Evolutionary conservation across 1,140 invertebrate species (phyloP).

Genomic region (Drosophila jambulina): DNA sequence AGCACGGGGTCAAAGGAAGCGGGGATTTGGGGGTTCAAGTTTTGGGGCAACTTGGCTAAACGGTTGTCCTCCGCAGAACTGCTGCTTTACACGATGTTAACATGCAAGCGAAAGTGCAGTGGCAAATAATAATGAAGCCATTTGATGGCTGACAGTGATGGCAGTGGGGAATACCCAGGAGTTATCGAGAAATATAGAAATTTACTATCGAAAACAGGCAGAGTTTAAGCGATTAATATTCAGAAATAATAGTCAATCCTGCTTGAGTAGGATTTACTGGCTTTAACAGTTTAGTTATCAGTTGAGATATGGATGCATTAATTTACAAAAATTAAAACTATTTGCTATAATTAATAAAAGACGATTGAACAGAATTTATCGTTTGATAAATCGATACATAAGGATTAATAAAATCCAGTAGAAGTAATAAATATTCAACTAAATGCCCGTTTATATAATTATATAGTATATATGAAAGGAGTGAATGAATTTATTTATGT

Average conservation of each 20-base stretch:
- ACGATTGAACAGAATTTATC: not conserved
- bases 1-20: not conserved
- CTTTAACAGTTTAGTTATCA: not conserved
- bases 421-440: not conserved
- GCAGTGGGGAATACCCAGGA: not conserved
- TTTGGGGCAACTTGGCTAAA: conserved; percentile 15
- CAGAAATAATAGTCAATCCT: not conserved
- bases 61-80: conserved; percentile 37
- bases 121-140: conserved; percentile 41
- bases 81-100: conserved; percentile 66
- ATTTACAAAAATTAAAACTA: not conserved
- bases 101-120: conserved; percentile 73
- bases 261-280: not conserved
- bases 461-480: too few species aligned
- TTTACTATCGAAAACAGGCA: not conserved
- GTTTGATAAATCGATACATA: not conserved
- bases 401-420: not conserved
- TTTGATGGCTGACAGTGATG: conserved; percentile 44
- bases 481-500: not conserved
- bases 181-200: not conserved
- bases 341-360: not conserved
- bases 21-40: not conserved
- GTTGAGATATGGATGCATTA: not conserved
- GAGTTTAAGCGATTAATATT: not conserved
- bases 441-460: too few species aligned